Evolutionary conservation across 1,140 invertebrate species (phyloP), one percentile per base, ranked within the genome.

Genomic region (Cotesia typhae): DNA sequence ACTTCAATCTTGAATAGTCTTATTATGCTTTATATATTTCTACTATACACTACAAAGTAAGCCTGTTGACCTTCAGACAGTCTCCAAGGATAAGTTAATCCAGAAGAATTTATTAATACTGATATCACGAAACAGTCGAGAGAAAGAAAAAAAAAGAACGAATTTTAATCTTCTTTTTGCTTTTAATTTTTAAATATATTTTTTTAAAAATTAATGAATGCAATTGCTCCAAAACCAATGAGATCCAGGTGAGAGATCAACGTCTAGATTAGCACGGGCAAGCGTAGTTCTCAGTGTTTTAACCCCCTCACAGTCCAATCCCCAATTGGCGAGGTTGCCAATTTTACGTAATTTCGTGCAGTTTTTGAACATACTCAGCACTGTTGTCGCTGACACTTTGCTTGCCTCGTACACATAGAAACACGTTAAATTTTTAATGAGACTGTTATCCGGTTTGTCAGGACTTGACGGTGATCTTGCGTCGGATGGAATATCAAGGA

Each of bases 141-240:
- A 71, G 51, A 9, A 55, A 59, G 6, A 63, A 47, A 73, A 61
- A 14, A 68, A n/a, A 9, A 28, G 28, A 28, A 1, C 28, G 1
- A 28, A 28, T 28, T 28, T 28, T 28, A 28, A 28, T 28, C 1
- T 28, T 28, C 28, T 28, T 6, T 47, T 41, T 20, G 14, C 7
- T 53, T 17, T 67, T 35, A 10, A 28, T 53, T 3, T 67, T 36
- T 28, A 20, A 4, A 4, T 28, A 3, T 28, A 0, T 47, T 47
- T 47, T 20, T 59, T 20, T 59, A 36, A 28, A 17, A 60, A n/a
- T 72, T 77, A 85, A 67, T 83, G 79, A 38, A 87, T 82, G 59
- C 87, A 88, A 69, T 85, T 80, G 55, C 81, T 87, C 81, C 84
- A 88, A 70, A 85, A 87, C 87, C 87, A 88, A 70, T 88, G 87